These are phyloP conservation scores for Mormyrus iriodes DNA, from an alignment of 2,113 vertebrate genomes.

Conservation along the genomic window DNA sequence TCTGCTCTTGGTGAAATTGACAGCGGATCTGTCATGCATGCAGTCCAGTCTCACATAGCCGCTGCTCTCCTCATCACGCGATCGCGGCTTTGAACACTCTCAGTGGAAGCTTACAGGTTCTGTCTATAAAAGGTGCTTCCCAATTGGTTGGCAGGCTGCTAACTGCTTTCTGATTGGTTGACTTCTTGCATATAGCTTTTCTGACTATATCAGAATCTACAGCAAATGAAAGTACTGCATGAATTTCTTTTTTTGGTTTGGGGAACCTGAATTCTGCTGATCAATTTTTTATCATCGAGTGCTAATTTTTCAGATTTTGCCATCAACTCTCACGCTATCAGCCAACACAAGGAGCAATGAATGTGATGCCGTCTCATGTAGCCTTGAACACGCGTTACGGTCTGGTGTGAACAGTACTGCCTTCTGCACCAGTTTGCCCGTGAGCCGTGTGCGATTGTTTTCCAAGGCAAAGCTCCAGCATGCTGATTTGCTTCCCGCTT, in stretches of 20 bases:
- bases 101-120: not conserved
- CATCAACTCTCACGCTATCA: not conserved
- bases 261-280: not conserved
- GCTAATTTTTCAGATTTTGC: not conserved
- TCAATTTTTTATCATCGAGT: not conserved
- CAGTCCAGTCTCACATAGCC: not conserved
- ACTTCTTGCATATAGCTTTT: not conserved
- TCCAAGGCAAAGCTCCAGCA: not conserved
- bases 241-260: not conserved
- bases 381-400: not conserved
- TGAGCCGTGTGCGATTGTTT: not conserved
- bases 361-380: not conserved
- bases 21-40: not conserved
- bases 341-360: not conserved
- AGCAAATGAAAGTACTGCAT: not conserved
- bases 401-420: not conserved
- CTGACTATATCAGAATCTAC: not conserved
- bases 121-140: not conserved
- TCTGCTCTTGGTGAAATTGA: not conserved
- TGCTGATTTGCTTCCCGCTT: not conserved
- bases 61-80: not conserved
- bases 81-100: not conserved
- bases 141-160: slow-evolving; percentile 1
- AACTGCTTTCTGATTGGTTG: not conserved
- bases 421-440: not conserved